Conservation (phyloP, 2,797 vertebrate genomes). For the Hoplostethus mediterraneus region DNA sequence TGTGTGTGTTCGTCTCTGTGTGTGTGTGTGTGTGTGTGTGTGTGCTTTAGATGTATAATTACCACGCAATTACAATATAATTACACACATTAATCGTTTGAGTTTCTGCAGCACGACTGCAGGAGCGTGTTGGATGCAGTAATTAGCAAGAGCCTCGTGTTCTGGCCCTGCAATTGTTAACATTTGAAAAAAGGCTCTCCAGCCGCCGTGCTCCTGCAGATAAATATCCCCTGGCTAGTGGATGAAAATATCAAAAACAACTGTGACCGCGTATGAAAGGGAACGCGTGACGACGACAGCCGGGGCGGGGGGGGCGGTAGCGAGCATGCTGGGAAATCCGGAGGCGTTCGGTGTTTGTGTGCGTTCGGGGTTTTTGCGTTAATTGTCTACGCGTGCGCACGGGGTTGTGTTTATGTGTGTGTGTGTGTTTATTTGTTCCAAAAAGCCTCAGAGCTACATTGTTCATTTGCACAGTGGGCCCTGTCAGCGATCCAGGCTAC, state of each 20-base stretch:
- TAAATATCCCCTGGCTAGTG: constrained; percentile 83
- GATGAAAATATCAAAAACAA: constrained; percentile 83
- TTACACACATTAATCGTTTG: constrained; percentile 80
- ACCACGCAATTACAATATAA: constrained; percentile 82
- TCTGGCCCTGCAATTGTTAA: constrained; percentile 70
- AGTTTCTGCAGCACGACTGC: constrained; percentile 68
- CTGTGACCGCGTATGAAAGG: constrained; percentile 69
- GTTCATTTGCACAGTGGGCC: constrained; percentile 44
- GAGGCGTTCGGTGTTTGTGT: constrained; percentile 50
- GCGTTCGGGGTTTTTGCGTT: constrained; percentile 3
- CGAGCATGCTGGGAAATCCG: constrained; percentile 74
- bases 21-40: constrained; percentile 12
- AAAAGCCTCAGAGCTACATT: constrained; percentile 23
- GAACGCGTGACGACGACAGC: constrained; percentile 62
- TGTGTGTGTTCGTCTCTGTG: constrained; percentile 17
- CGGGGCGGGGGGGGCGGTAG: constrained; percentile 58
- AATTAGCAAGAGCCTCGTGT: constrained; percentile 76
- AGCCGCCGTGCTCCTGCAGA: constrained; percentile 71
- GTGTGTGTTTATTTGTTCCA: constrained; percentile 6
- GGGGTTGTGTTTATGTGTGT: constrained; percentile 18
- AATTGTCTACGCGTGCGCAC: constrained; percentile 19
- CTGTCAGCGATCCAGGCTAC: constrained; percentile 26
- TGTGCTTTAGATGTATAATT: constrained; percentile 77
- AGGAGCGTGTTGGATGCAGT: constrained; percentile 67
- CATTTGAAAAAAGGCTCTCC: constrained; percentile 71